These are phyloP conservation scores for Drosophila serrata DNA, from an alignment of 1,140 invertebrate species.

Conservation along the genomic window DNA sequence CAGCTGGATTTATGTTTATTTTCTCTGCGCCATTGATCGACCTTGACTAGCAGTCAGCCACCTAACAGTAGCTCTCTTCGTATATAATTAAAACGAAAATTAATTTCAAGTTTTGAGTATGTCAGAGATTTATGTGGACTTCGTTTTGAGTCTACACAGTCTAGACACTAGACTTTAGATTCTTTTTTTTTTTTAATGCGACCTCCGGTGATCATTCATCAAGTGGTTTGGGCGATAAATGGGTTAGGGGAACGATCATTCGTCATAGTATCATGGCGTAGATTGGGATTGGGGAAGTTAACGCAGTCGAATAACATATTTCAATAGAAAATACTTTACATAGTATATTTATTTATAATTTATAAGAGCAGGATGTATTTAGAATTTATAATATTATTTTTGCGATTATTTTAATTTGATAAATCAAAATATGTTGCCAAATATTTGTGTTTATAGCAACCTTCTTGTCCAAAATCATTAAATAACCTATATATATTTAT, in stretches of 20 bases:
- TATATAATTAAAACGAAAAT: conserved; percentile 76
- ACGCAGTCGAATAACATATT: too few relatives aligned
- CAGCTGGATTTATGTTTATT: conserved; percentile 51
- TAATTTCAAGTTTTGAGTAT: conserved; percentile 65
- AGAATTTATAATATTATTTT: too few relatives aligned
- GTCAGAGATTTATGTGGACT: conserved; percentile 70
- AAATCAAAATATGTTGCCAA: too few relatives aligned
- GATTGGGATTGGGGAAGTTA: conserved; percentile 10
- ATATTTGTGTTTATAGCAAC: too few relatives aligned
- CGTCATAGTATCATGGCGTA: neutral
- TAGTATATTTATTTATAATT: too few relatives aligned
- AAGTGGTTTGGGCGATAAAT: conserved; percentile 30
- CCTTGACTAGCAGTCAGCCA: conserved; percentile 61
- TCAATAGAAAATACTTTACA: too few relatives aligned
- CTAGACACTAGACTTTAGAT: conserved; percentile 45
- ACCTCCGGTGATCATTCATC: conserved; percentile 56
- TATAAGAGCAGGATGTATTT: too few relatives aligned
- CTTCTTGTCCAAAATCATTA: too few relatives aligned
- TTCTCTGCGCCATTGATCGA: conserved; percentile 50
- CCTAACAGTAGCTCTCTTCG: conserved; percentile 56
- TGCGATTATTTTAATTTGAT: too few relatives aligned
- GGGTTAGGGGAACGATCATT: conserved; percentile 31
- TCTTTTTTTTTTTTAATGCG: conserved; percentile 51
- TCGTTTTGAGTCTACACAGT: conserved; percentile 33
- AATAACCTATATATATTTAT: too few relatives aligned